phyloP scores from a whole-genome alignment of 2,888 invertebrate genomes.

The Phyto melanocephala region DNA sequence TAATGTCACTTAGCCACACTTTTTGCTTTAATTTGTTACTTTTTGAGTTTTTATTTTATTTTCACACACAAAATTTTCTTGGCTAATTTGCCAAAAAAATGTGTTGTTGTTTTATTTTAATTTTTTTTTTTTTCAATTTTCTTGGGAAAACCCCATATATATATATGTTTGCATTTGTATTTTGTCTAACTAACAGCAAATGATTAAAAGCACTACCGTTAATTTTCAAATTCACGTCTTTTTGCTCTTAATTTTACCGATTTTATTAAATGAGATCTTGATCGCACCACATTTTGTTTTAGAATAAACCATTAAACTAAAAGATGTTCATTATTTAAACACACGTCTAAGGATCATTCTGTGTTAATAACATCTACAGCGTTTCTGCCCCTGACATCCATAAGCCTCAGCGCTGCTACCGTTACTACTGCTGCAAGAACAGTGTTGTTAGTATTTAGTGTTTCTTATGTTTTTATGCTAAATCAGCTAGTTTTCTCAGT shows the following conservation, averaged over 20 bases:
- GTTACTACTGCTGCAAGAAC: not conserved
- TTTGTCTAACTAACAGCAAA: conserved; percentile 1
- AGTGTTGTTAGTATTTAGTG: not conserved
- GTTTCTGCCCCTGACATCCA: conserved; percentile 6
- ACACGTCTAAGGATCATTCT: conserved; percentile 67
- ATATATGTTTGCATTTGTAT: not conserved
- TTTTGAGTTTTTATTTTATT: conserved; percentile 1
- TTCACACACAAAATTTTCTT: conserved; percentile 47
- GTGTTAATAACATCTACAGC: not conserved
- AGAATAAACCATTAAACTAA: conserved; percentile 75
- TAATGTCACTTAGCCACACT: conserved; percentile 61
- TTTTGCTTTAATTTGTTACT: conserved; percentile 39
- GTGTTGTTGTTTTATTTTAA: conserved; percentile 38
- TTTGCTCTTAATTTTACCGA: conserved; percentile 43
- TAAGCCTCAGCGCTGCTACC: not conserved
- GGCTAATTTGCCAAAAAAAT: conserved; percentile 39
- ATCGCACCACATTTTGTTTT: conserved; percentile 75
- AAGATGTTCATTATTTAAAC: conserved; percentile 76
- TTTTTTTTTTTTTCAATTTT: conserved; percentile 70
- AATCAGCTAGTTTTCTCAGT: conserved; percentile 33
- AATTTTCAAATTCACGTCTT: conserved; percentile 35
- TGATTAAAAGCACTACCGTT: conserved; percentile 33
- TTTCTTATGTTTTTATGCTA: conserved; percentile 26
- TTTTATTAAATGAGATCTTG: conserved; percentile 69
- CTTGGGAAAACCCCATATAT: conserved; percentile 77